Percentiles rank a stretch among this genome's conserved stretches.
Conservation (phyloP, 2,113 vertebrate genomes). For the Podiceps cristatus region DNA sequence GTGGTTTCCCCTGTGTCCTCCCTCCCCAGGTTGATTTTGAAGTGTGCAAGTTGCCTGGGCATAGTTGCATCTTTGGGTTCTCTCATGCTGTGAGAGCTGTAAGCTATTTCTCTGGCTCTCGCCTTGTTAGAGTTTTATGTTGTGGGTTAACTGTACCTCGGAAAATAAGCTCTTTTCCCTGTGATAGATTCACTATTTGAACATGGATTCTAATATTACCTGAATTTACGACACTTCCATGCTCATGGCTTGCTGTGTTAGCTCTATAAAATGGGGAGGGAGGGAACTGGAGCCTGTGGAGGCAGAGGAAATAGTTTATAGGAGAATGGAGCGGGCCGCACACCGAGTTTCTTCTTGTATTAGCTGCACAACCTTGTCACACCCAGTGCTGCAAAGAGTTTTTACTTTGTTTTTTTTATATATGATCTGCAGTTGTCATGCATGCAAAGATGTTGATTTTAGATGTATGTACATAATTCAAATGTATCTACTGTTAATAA, state of each 20-base stretch:
- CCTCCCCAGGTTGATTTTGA: not conserved
- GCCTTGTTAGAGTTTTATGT: not conserved
- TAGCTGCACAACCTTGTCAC: not conserved
- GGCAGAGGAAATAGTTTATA: not conserved
- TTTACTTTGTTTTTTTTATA: not conserved
- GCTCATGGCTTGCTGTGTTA: not conserved
- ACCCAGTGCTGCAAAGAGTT: not conserved
- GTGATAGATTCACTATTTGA: not conserved
- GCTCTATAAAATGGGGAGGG: not conserved
- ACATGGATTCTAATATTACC: not conserved
- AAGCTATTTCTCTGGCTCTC: not conserved
- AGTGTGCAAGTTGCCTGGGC: not conserved
- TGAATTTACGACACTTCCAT: not conserved
- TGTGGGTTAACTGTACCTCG: not conserved
- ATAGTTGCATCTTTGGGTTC: not conserved
- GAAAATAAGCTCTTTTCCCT: not conserved
- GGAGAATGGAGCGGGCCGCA: not conserved
- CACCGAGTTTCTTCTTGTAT: not conserved
- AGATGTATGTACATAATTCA: not conserved
- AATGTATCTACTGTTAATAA: not conserved
- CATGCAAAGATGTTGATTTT: not conserved
- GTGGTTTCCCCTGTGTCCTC: accelerated
- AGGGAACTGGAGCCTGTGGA: not conserved
- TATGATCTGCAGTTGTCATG: not conserved
- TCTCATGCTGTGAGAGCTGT: not conserved